Evolutionary conservation across 2,113 vertebrate genomes (phyloP), one percentile per base, ranked within the genome.

Genomic region (Propithecus coquereli): DNA sequence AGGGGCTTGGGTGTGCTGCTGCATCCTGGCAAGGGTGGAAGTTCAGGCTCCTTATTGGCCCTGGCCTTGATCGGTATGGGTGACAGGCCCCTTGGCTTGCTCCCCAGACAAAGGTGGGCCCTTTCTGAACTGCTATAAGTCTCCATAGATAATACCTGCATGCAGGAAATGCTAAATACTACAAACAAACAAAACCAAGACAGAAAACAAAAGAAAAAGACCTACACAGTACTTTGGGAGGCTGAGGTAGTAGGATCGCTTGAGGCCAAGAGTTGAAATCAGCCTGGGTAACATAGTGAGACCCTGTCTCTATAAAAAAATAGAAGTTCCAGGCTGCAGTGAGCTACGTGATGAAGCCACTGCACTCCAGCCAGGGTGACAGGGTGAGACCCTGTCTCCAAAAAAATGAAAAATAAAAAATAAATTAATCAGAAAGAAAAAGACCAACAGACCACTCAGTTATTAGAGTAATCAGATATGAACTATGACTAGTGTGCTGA

Each of bases 391-490:
- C 25, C 59, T 63, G 10, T 27, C 59, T 63, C 59, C 25, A 63
- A 63, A 27, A 50, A 52, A 52, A 52, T 16, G 14, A 43, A 43
- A 59, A 59, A 23, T 52, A 52, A 52, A 52, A 14, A 52, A 57
- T 22, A 61, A 61, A 61, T 61, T 61, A 63, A 63, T 30, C 25
- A 63, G 8, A 65, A 23, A 50, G 40, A 45, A 32, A 57, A 71
- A 7, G 16, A 11, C 54, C 50, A 17, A 54, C 20, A 16, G 22
- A 16, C 1, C 4, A 2, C 12, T 0, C 27, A 14, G 89, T 11
- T 20, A 14, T 2, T 1, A 3, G 59, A 40, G 17, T 2, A 17
- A n/a, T 10, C 6, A 14, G 68, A 20, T 11, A 0, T 6, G 54
- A 74, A 2, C 65, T 2, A 20, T 0, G 14, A 16, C 5, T 1